Evolutionary conservation across 2,113 vertebrate species (phyloP).

Genomic region (Vidua chalybeata): DNA sequence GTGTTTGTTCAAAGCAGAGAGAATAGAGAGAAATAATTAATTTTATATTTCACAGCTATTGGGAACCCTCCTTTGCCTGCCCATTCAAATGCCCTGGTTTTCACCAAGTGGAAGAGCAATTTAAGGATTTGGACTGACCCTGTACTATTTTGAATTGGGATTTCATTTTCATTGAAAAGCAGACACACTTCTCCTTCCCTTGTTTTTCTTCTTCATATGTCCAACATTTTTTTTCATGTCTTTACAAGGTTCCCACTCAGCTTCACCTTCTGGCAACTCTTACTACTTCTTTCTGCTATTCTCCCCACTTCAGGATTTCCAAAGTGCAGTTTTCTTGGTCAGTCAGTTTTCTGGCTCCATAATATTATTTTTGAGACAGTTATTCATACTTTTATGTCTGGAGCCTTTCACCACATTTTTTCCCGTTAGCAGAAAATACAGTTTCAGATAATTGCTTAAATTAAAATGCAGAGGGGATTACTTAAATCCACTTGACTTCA

Average conservation of each 20-base stretch:
- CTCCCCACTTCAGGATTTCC: not conserved
- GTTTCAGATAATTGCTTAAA: conserved; percentile 48
- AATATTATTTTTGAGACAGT: not conserved
- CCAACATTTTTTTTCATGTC: not conserved
- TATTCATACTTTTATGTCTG: not conserved
- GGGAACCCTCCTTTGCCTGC: not conserved
- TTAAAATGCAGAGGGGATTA: conserved; percentile 54
- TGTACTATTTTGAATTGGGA: not conserved
- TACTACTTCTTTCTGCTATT: not conserved
- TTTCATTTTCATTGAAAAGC: not conserved
- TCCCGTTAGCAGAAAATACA: not conserved
- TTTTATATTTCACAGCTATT: not conserved
- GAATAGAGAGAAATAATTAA: not conserved
- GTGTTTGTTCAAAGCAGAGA: not conserved
- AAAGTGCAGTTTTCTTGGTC: not conserved
- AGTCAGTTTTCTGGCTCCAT: not conserved
- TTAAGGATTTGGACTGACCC: not conserved
- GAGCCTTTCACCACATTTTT: not conserved
- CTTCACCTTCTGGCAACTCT: not conserved
- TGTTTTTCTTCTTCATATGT: not conserved
- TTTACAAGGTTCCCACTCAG: not conserved
- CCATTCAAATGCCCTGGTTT: not conserved
- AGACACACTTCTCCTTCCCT: not conserved
- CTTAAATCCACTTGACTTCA: conserved; percentile 54
- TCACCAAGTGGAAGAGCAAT: not conserved